phyloP scores from a whole-genome alignment of 1,140 invertebrate genomes.

The Zaprionus camerounensis region DNA sequence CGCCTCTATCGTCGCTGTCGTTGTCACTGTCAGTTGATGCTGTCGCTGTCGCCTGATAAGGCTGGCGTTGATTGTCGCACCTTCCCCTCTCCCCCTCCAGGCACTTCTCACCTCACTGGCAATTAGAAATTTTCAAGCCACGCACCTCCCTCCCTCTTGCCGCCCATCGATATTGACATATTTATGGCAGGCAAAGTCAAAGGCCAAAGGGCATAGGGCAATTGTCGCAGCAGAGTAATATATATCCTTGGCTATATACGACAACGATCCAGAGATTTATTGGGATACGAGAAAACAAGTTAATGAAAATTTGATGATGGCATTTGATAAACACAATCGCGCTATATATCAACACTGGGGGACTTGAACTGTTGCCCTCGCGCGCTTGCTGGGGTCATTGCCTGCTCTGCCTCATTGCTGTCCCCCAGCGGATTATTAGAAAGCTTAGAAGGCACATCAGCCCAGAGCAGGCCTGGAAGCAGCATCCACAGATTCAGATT shows the following conservation, averaged over 20 bases:
- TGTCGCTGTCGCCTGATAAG: conserved; percentile 16
- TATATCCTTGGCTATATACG: background rate
- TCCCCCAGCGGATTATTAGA: conserved; percentile 61
- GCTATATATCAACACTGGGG: conserved; percentile 63
- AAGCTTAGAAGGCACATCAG: conserved; percentile 46
- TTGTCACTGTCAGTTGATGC: conserved; percentile 35
- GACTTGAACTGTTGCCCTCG: background rate
- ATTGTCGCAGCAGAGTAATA: background rate
- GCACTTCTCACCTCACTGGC: conserved; percentile 19
- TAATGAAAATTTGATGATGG: conserved; percentile 80
- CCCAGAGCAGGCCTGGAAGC: background rate
- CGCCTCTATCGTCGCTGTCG: background rate
- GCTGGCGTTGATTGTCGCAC: conserved; percentile 25
- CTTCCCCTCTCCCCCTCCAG: background rate
- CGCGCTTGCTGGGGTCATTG: conserved; percentile 45
- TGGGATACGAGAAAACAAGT: conserved; percentile 61
- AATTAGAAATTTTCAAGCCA: conserved; percentile 43
- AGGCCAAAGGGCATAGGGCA: conserved; percentile 1
- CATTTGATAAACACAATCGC: conserved; percentile 71
- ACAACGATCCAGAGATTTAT: conserved; percentile 56
- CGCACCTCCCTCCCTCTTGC: background rate
- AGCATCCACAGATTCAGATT: conserved; percentile 57
- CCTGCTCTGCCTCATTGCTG: conserved; percentile 2
- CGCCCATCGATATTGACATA: conserved; percentile 15
- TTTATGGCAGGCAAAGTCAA: conserved; percentile 27